A percentile compares a stretch with the other conserved stretches of the same genome.
Evolutionary conservation across 1,140 invertebrate genomes (phyloP).

Genomic region (Penaeus indicus): DNA sequence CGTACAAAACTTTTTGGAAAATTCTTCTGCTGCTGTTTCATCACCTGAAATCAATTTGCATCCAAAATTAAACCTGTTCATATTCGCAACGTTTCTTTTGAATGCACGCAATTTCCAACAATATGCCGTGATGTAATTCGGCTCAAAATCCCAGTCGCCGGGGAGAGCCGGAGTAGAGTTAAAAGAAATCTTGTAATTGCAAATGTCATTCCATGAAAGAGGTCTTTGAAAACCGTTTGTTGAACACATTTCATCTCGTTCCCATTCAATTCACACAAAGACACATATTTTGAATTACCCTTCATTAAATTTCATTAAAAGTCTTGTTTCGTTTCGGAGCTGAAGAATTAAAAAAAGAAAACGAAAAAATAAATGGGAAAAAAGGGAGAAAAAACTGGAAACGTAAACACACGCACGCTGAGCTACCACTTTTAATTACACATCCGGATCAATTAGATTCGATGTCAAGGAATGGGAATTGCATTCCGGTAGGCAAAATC

Average conservation of each 20-base stretch:
- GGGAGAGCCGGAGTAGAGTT: conserved; percentile 6
- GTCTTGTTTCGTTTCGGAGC: neutral
- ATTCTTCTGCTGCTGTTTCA: conserved; percentile 56
- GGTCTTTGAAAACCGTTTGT: conserved; percentile 52
- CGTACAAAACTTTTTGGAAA: conserved; percentile 55
- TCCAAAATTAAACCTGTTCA: conserved; percentile 64
- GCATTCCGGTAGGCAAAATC: too few species aligned
- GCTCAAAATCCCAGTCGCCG: conserved; percentile 31
- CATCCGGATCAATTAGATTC: too few species aligned
- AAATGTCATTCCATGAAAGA: conserved; percentile 57
- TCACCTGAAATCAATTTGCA: conserved; percentile 63
- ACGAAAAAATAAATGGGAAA: too few species aligned
- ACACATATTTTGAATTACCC: conserved; percentile 51
- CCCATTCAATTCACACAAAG: conserved; percentile 40
- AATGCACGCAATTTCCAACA: conserved; percentile 43
- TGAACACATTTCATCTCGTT: conserved; percentile 54
- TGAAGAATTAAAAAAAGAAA: too few species aligned
- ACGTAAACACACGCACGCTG: too few species aligned
- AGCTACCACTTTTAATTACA: too few species aligned
- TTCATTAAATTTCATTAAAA: conserved; percentile 56
- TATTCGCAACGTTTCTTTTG: conserved; percentile 57
- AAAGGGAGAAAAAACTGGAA: too few species aligned
- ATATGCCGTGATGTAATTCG: conserved; percentile 40
- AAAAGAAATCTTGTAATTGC: conserved; percentile 61
- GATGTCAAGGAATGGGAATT: too few species aligned